phyloP scores from a whole-genome alignment of 2,797 vertebrate species.

The Ceryle rudis region DNA sequence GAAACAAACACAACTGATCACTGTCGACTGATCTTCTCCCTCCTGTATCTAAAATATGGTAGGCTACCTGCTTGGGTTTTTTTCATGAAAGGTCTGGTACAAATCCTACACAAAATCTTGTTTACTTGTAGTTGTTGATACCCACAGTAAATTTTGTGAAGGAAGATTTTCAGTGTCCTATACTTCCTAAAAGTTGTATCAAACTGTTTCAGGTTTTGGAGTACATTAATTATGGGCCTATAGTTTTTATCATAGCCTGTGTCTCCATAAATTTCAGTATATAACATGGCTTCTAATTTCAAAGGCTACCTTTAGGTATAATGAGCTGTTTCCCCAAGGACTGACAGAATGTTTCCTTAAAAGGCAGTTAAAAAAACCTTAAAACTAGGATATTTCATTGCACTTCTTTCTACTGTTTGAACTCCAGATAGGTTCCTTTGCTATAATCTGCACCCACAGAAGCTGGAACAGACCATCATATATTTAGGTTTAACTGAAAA shows the following conservation, averaged over 20 bases:
- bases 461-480: not conserved
- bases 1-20: not conserved
- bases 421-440: not conserved
- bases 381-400: not conserved
- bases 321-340: not conserved
- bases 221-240: not conserved
- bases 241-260: not conserved
- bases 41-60: not conserved
- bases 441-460: not conserved
- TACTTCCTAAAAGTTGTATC: not conserved
- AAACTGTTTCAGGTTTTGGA: not conserved
- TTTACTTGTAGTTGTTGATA: not conserved
- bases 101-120: not conserved
- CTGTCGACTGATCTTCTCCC: not conserved
- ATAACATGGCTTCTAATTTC: not conserved
- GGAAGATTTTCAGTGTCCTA: not conserved
- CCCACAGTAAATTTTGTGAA: not conserved
- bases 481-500: not conserved
- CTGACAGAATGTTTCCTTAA: not conserved
- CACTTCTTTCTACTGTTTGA: not conserved
- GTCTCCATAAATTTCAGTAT: not conserved
- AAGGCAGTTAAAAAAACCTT: not conserved
- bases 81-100: not conserved
- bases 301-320: not conserved
- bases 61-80: not conserved